Evolutionary conservation across 2,113 vertebrate genomes (phyloP).

Genomic region (Asarcornis scutulata): DNA sequence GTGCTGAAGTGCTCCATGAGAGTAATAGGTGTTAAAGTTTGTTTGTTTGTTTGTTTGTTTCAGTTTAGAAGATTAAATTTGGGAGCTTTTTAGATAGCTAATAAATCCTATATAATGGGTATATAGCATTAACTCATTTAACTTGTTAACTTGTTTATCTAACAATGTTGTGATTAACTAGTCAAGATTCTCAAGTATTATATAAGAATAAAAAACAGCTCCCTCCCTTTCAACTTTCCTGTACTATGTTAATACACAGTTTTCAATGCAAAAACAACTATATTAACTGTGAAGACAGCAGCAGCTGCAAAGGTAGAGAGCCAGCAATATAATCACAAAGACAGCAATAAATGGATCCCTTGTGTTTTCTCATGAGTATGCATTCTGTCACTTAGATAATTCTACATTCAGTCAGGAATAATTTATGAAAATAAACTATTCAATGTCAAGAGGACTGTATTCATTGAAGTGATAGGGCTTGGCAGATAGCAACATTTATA

Average conservation of each 20-base stretch:
- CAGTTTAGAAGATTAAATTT: background rate
- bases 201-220: background rate
- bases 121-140: background rate
- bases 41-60: background rate
- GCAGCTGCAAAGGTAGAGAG: constrained; percentile 44
- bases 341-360: constrained; percentile 7
- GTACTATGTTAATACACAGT: background rate
- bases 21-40: background rate
- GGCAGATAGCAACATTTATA: background rate
- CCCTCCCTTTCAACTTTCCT: background rate
- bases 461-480: constrained; percentile 34
- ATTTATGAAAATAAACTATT: constrained; percentile 67
- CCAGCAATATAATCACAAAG: background rate
- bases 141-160: background rate
- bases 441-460: constrained; percentile 34
- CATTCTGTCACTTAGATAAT: constrained; percentile 25
- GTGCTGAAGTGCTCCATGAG: background rate
- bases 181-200: background rate
- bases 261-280: constrained; percentile 35
- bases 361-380: constrained; percentile 2
- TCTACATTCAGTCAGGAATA: constrained; percentile 24
- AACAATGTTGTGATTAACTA: background rate
- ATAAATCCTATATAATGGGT: background rate
- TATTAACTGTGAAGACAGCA: constrained; percentile 8
- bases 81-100: background rate